A percentile compares a stretch with the other conserved stretches of the same genome.
phyloP scores from a whole-genome alignment of 2,797 vertebrate species.

The Microcaecilia unicolor region DNA sequence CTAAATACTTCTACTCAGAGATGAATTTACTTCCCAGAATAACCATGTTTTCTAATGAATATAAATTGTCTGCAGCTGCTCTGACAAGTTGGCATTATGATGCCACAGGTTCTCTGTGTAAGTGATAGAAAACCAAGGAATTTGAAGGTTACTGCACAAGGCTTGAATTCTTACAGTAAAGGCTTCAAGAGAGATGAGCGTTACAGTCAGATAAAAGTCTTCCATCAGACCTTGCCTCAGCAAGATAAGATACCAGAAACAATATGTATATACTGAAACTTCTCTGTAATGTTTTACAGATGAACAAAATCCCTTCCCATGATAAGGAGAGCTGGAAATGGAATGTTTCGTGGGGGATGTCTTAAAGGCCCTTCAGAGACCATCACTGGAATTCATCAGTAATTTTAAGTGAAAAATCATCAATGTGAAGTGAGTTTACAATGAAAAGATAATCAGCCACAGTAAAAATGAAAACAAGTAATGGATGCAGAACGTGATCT shows the following conservation, averaged over 20 bases:
- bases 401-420: conserved; percentile 3
- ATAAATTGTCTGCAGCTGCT: too few relatives aligned
- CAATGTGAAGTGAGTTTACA: too few relatives aligned
- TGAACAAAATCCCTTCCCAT: not conserved
- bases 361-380: not conserved
- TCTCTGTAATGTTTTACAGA: conserved; percentile 22
- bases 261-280: conserved; percentile 15
- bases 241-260: not conserved
- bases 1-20: not conserved
- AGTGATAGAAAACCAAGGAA: not conserved
- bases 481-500: too few relatives aligned
- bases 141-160: conserved; percentile 6
- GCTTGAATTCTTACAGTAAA: not conserved
- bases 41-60: too few relatives aligned
- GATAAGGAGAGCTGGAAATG: not conserved
- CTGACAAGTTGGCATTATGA: not conserved
- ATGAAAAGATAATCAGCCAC: too few relatives aligned
- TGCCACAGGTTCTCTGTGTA: too few relatives aligned
- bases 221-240: conserved; percentile 3
- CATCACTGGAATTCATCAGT: not conserved
- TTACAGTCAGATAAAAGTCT: not conserved
- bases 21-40: conserved; percentile 2
- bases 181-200: conserved; percentile 18
- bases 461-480: too few relatives aligned
- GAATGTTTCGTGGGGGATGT: not conserved